Conservation (phyloP, 1,140 invertebrate genomes). For the Vanessa tameamea region DNA sequence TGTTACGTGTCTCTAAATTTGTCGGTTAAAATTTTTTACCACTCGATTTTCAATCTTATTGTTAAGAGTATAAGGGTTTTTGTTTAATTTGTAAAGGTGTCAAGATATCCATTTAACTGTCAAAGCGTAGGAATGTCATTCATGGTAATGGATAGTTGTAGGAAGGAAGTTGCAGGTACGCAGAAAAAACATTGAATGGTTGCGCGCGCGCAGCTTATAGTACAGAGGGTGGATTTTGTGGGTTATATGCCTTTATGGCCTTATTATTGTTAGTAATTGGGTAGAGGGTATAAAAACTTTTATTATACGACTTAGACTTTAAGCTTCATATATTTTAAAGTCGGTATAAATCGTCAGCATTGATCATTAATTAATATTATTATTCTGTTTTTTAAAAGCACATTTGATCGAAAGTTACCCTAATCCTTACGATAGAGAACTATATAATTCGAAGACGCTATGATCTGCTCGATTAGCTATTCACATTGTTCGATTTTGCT, state of each 20-base stretch:
- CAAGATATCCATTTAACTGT: constrained; percentile 68
- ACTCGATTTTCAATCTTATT: constrained; percentile 18
- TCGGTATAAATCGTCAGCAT: not conserved
- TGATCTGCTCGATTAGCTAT: too few relatives aligned
- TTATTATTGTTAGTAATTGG: constrained; percentile 37
- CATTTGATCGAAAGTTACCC: not conserved
- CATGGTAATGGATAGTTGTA: constrained; percentile 67
- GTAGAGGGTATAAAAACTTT: constrained; percentile 16
- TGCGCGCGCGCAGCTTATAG: constrained; percentile 45
- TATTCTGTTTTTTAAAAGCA: not conserved
- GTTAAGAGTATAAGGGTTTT: constrained; percentile 15
- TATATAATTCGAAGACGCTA: too few relatives aligned
- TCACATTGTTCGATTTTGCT: too few relatives aligned
- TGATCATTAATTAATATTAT: not conserved
- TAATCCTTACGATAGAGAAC: too few relatives aligned
- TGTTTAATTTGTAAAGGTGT: constrained; percentile 48
- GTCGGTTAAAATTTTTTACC: constrained; percentile 21
- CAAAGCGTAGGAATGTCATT: constrained; percentile 69
- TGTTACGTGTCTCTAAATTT: constrained; percentile 34
- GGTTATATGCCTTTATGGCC: constrained; percentile 43
- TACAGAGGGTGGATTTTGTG: constrained; percentile 46
- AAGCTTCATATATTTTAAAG: not conserved
- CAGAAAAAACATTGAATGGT: constrained; percentile 52
- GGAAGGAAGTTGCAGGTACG: constrained; percentile 77
- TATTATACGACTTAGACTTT: constrained; percentile 18